These are phyloP conservation scores for Nephrotoma guestfalica DNA, from an alignment of 2,888 invertebrate genomes.

Conservation along the genomic window DNA sequence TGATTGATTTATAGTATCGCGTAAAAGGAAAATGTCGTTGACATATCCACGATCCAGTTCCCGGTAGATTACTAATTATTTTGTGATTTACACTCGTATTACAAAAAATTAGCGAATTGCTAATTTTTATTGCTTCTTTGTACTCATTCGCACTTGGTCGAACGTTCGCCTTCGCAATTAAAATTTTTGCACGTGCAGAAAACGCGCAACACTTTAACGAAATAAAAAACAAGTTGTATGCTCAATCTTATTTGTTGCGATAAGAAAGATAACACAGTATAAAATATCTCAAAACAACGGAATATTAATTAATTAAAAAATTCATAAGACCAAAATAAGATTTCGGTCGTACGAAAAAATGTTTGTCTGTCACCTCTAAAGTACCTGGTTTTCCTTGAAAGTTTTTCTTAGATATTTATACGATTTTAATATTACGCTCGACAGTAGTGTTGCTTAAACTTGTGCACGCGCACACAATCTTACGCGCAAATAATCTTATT, in stretches of 20 bases:
- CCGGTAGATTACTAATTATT: neutral
- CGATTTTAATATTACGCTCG: neutral
- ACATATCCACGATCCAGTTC: neutral
- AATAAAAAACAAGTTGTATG: neutral
- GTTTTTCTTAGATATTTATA: neutral
- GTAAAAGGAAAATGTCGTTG: too few relatives aligned
- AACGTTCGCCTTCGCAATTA: neutral
- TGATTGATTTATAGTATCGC: neutral
- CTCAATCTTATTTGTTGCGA: neutral
- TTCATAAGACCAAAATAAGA: neutral
- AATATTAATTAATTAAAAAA: neutral
- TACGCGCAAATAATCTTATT: too few relatives aligned
- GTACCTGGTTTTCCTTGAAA: neutral
- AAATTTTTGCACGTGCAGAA: neutral
- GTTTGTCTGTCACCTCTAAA: neutral
- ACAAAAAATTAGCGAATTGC: neutral
- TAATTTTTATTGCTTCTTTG: neutral
- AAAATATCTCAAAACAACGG: neutral
- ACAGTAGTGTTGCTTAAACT: neutral
- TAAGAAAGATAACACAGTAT: neutral
- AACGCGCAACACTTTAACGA: neutral
- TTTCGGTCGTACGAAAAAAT: neutral
- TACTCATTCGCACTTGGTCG: neutral
- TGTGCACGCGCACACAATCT: neutral
- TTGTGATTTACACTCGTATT: neutral